Percentiles rank a stretch among this genome's conserved stretches.
These are phyloP conservation scores for Ophioninae sp. DNA, from an alignment of 2,888 invertebrate genomes.

Conservation along the genomic window DNA sequence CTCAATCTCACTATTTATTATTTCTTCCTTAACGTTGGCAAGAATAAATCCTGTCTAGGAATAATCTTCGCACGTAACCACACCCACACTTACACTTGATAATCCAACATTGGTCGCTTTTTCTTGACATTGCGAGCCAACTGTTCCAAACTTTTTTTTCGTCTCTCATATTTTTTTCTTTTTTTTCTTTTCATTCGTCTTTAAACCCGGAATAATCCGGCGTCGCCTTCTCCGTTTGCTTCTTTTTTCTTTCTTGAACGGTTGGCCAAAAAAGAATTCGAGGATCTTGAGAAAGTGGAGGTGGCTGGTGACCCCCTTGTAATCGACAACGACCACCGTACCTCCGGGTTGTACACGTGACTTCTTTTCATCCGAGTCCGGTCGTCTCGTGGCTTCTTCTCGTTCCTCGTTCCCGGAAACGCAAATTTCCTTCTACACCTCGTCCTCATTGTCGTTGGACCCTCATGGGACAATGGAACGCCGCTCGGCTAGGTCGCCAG, in stretches of 20 bases:
- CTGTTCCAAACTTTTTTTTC: background rate
- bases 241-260: background rate
- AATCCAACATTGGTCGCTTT: background rate
- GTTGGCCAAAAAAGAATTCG: background rate
- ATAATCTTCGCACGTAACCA: background rate
- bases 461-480: constrained; percentile 69
- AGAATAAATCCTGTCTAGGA: background rate
- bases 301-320: background rate
- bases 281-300: constrained; percentile 12
- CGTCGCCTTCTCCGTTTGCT: too few relatives aligned
- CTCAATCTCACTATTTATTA: constrained; percentile 8
- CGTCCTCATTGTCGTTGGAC: constrained; percentile 26
- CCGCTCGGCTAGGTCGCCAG: constrained; percentile 78
- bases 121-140: constrained; percentile 21
- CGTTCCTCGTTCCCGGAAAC: constrained; percentile 6
- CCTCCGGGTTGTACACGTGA: background rate
- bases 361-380: constrained; percentile 5
- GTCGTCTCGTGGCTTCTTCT: background rate
- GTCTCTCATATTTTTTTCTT: constrained; percentile 4
- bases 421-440: constrained; percentile 13
- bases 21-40: constrained; percentile 10
- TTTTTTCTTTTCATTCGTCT: background rate
- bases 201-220: too few relatives aligned
- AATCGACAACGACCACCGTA: constrained; percentile 2
- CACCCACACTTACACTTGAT: background rate